Evolutionary conservation across 2,113 vertebrate species (phyloP), one percentile per base, ranked within the genome.

Genomic region (Ammodytes dubius): DNA sequence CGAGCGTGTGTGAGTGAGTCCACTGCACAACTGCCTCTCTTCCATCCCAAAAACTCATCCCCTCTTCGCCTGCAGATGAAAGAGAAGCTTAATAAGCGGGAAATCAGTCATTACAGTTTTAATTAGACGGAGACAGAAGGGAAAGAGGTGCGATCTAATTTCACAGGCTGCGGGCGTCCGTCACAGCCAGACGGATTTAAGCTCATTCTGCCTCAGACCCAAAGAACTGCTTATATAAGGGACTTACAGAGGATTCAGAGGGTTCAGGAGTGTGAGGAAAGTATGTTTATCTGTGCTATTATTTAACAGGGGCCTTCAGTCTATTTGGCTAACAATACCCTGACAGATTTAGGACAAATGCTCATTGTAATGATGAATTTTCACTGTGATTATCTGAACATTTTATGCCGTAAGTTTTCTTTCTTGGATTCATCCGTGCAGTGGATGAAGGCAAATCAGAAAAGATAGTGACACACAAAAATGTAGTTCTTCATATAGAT

Each of bases 31-130:
- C 15, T 8, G 39, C 15, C 59, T 53, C 19, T 3, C 37, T 19
- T 43, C 45, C n/a, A 50, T 57, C 57, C 50, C 2, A 39, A 47
- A 27, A 77, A 53, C 42, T 45, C 6, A n/a, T 52, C 52, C 54
- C 60, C 49, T 19, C 3, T 74, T 43, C 54, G 60, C n/a, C 43
- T 17, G 61, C 39, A 56, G 70, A 74, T 70, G 72, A 77, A 72
- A 79, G 47, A 2, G n/a, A 3, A 1, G 11, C 59, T 79, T 14
- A 78, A 43, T 40, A 47, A 58, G 68, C 64, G n/a, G 83, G 77
- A 19, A 35, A 76, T 47, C 80, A 68, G 63, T 77, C 89, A 85
- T 87, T 86, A 91, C 68, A 64, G 54, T 82, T 87, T 90, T 88
- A 88, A 89, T 89, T 85, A 82, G 54, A 79, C 54, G 35, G 19